Conservation (phyloP, 1,140 invertebrate genomes). For the Laodelphax striatellus region DNA sequence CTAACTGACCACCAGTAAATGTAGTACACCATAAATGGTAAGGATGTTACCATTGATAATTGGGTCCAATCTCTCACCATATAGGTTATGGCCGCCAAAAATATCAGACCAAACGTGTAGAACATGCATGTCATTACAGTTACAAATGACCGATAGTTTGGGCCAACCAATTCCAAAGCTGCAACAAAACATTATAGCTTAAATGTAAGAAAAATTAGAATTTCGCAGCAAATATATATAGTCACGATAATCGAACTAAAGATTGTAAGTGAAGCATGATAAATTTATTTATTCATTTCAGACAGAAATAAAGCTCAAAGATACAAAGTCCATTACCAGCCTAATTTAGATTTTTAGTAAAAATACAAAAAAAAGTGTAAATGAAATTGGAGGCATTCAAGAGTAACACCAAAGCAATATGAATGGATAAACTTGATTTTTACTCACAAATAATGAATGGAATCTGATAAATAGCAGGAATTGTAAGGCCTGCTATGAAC, state of each 20-base stretch:
- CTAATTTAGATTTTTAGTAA: too few relatives aligned
- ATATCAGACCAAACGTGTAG: conserved; percentile 72
- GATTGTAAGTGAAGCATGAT: too few relatives aligned
- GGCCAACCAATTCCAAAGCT: conserved; percentile 82
- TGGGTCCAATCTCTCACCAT: conserved; percentile 69
- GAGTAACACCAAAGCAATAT: too few relatives aligned
- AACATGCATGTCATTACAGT: conserved; percentile 84
- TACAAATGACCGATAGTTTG: conserved; percentile 79
- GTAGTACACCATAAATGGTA: conserved; percentile 74
- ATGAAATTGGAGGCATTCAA: too few relatives aligned
- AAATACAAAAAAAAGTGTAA: too few relatives aligned
- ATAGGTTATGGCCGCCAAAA: conserved; percentile 70
- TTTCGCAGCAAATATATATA: too few relatives aligned
- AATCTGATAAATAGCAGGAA: conserved; percentile 88
- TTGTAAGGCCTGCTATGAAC: conserved; percentile 70
- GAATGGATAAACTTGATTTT: too few relatives aligned
- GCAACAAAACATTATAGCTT: conserved; percentile 25
- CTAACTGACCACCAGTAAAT: conserved; percentile 59
- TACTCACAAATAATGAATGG: conserved; percentile 85
- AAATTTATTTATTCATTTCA: too few relatives aligned
- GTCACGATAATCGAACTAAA: too few relatives aligned
- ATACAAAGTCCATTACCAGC: too few relatives aligned
- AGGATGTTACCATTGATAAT: conserved; percentile 63
- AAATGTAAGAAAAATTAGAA: too few relatives aligned
- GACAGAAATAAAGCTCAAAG: too few relatives aligned